Base-by-base conservation (phyloP, 2,113 vertebrate species). In the Solea senegalensis region DNA sequence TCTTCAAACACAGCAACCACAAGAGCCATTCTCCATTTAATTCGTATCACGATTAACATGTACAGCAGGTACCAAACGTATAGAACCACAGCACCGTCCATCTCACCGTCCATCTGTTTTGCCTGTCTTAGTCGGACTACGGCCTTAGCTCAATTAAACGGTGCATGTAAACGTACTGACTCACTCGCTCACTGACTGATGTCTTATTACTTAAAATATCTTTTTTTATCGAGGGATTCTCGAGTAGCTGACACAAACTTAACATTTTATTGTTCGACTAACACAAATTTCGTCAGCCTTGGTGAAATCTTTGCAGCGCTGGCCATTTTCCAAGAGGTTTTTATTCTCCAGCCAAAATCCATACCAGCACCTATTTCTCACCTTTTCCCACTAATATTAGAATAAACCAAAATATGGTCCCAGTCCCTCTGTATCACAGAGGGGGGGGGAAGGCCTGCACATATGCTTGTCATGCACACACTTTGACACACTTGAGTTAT, bases 201-300 rank as follows among this genome's bases (percentile, higher is more conserved):
- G 14, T 51, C 66, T 80, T 89, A 82, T 90, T 70, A 91, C 92
- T 93, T 92, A 91, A 91, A 91, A 85, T 78, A 76, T 78, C 61
- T 81, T 74, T 55, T 63, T 87, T 88, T 88, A 87, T 90, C 91
- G 89, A 87, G 92, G 82, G 21, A 21, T 21, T 21, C 21, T 56
- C 54, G 69, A 78, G 82, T 63, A 65, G 72, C 80, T 86, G 89
- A 89, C 88, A 86, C 83, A 76, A 88, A 83, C 65, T 61, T 76
- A 83, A 85, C 86, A 86, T 91, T 21, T 21, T 74, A 82, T 89
- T 87, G 87, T 90, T 86, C 83, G 83, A 69, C 79, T 59, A 78
- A 86, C 84, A 84, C 74, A 83, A 81, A 89, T 86, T 89, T 85
- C 85, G 85, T 90, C 87, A 82, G 71, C 66, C 82, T 13, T 48